Conservation (phyloP, 2,888 invertebrate genomes). For the Rhagium mordax region DNA sequence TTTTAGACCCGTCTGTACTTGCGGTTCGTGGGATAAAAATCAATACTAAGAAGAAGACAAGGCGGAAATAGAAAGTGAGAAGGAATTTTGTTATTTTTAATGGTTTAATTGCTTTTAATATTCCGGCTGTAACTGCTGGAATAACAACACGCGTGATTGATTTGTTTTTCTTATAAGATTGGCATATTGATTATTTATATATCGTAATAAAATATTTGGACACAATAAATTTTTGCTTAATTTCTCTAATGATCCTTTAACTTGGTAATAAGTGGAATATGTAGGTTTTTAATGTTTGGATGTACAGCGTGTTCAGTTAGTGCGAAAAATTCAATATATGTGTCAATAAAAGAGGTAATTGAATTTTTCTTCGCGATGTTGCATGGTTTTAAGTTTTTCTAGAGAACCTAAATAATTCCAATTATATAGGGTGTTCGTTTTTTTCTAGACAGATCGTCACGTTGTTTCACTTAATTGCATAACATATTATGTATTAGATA, state of each 20-base stretch:
- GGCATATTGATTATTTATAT: background rate
- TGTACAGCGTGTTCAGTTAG: too few species aligned
- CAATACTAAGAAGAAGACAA: conserved; percentile 60
- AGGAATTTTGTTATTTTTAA: conserved; percentile 56
- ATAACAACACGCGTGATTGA: background rate
- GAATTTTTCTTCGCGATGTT: too few species aligned
- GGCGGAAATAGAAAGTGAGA: conserved; percentile 63
- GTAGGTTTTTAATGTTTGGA: background rate
- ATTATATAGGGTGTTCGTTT: too few species aligned
- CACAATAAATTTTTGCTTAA: background rate
- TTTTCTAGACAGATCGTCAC: too few species aligned
- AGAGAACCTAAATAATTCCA: too few species aligned
- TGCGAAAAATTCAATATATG: too few species aligned
- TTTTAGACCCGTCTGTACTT: conserved; percentile 62
- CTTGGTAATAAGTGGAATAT: background rate
- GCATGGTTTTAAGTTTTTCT: too few species aligned
- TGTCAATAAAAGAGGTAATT: too few species aligned
- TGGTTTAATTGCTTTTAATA: conserved; percentile 24
- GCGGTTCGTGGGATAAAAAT: conserved; percentile 65
- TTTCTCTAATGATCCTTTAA: background rate
- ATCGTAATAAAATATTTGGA: background rate
- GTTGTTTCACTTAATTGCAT: too few species aligned
- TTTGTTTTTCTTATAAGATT: background rate
- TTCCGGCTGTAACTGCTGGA: background rate
- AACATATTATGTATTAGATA: too few species aligned